Percentiles rank a stretch among this genome's conserved stretches.
These are phyloP conservation scores for Sphaeridia pumilis DNA, from an alignment of 2,888 invertebrate genomes.

Conservation along the genomic window DNA sequence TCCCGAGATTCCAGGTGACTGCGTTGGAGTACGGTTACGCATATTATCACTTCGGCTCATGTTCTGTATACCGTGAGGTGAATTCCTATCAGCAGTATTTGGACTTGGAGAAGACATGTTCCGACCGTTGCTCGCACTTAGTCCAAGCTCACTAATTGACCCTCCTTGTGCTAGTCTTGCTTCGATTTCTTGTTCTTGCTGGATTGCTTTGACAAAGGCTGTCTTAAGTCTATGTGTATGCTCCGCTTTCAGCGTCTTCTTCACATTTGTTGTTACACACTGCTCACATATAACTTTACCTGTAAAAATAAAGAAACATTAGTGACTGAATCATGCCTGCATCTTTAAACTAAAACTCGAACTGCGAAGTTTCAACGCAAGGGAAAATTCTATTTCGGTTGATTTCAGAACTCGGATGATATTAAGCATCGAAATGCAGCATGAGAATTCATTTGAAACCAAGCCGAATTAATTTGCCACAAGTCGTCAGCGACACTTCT, in stretches of 20 bases:
- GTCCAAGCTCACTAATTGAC: slow-evolving; percentile 27
- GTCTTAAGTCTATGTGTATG: slow-evolving; percentile 96
- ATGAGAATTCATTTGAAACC: no score
- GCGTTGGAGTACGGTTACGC: slow-evolving; percentile 34
- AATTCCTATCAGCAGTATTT: slow-evolving; percentile 24
- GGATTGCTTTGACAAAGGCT: slow-evolving; percentile 93
- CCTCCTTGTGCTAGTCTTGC: slow-evolving; percentile 62
- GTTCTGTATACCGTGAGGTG: slow-evolving; percentile 35
- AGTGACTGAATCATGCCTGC: no score
- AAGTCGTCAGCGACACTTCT: slow-evolving; percentile 35
- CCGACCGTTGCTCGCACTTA: slow-evolving; percentile 20
- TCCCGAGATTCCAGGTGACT: slow-evolving; percentile 30
- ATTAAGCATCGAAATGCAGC: no score
- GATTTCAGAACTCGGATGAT: no score
- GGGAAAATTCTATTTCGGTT: no score
- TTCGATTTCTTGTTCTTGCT: slow-evolving; percentile 97
- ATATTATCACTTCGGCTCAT: slow-evolving; percentile 3
- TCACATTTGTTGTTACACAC: slow-evolving; percentile 94
- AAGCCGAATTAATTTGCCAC: slow-evolving; percentile 34
- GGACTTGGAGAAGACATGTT: slow-evolving; percentile 34
- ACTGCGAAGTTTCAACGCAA: no score
- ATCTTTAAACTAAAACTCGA: no score
- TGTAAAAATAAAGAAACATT: no score
- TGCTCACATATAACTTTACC: slow-evolving; percentile 89
- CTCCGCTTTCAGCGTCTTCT: slow-evolving; percentile 93